Conservation (phyloP, 2,113 vertebrate species). For the Nesogale talazaci region DNA sequence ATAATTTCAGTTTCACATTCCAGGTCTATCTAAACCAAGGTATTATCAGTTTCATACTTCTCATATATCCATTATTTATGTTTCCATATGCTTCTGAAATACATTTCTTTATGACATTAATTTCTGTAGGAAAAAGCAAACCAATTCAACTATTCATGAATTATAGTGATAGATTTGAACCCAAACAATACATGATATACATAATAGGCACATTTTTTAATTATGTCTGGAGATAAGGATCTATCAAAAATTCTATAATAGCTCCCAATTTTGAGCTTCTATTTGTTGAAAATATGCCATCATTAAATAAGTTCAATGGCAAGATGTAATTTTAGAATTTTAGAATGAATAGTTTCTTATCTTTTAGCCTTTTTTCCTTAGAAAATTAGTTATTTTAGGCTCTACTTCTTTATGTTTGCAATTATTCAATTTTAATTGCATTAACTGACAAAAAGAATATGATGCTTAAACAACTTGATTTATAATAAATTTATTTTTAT, state of each 20-base stretch:
- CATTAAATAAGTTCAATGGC: conserved; percentile 25
- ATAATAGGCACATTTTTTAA: conserved; percentile 59
- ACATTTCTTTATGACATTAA: conserved; percentile 73
- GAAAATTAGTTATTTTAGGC: conserved; percentile 62
- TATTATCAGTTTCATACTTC: conserved; percentile 74
- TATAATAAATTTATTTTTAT: conserved; percentile 52
- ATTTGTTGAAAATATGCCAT: conserved; percentile 59
- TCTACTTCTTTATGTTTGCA: conserved; percentile 49
- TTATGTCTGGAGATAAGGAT: conserved; percentile 56
- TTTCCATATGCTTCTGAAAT: conserved; percentile 65
- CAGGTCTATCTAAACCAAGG: conserved; percentile 50
- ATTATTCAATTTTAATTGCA: conserved; percentile 68
- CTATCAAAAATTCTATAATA: conserved; percentile 58
- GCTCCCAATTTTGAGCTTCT: conserved; percentile 61
- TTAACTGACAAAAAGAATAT: conserved; percentile 60
- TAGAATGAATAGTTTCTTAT: conserved; percentile 52
- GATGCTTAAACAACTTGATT: conserved; percentile 44
- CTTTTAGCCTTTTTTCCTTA: conserved; percentile 59
- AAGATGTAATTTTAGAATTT: conserved; percentile 57
- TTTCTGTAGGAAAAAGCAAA: conserved; percentile 64
- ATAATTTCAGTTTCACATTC: conserved; percentile 64
- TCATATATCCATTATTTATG: conserved; percentile 63
- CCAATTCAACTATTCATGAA: conserved; percentile 79
- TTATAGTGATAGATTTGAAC: conserved; percentile 68
- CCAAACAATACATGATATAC: conserved; percentile 47